Conservation (phyloP, 2,888 invertebrate genomes). For the Colostygia pectinataria region DNA sequence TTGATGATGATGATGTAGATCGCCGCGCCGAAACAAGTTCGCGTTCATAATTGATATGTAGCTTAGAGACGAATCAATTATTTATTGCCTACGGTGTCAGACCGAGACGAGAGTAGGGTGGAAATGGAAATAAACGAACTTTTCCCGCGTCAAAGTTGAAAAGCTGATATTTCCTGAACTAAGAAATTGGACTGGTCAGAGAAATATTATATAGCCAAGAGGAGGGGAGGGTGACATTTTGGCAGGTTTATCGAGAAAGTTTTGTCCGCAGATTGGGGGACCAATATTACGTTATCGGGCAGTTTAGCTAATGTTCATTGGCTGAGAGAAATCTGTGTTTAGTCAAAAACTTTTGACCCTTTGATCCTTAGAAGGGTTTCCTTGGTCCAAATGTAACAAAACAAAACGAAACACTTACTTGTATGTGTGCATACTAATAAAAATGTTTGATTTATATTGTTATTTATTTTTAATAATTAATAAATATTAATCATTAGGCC, state of each 20-base stretch:
- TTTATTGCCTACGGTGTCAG: neutral
- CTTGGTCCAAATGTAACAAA: no score
- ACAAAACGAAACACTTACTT: no score
- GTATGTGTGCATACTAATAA: no score
- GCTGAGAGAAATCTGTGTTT: constrained; percentile 2
- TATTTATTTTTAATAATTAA: no score
- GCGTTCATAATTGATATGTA: neutral
- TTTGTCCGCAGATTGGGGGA: constrained; percentile 33
- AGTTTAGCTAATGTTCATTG: constrained; percentile 20
- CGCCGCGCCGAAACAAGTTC: no score
- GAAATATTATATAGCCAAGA: constrained; percentile 21
- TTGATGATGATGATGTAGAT: no score
- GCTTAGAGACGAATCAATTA: constrained; percentile 1
- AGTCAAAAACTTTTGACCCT: neutral
- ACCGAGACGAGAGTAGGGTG: constrained; percentile 1
- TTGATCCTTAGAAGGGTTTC: neutral
- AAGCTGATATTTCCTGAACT: constrained; percentile 5
- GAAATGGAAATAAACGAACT: constrained; percentile 3
- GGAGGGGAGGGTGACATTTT: constrained; percentile 38
- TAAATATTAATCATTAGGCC: no score
- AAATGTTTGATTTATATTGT: no score
- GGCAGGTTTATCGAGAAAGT: constrained; percentile 51
- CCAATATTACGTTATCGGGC: constrained; percentile 29
- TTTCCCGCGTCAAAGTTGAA: constrained; percentile 9
- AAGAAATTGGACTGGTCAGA: constrained; percentile 17